Evolutionary conservation across 2,113 vertebrate species (phyloP).

Genomic region (Gallinago media): DNA sequence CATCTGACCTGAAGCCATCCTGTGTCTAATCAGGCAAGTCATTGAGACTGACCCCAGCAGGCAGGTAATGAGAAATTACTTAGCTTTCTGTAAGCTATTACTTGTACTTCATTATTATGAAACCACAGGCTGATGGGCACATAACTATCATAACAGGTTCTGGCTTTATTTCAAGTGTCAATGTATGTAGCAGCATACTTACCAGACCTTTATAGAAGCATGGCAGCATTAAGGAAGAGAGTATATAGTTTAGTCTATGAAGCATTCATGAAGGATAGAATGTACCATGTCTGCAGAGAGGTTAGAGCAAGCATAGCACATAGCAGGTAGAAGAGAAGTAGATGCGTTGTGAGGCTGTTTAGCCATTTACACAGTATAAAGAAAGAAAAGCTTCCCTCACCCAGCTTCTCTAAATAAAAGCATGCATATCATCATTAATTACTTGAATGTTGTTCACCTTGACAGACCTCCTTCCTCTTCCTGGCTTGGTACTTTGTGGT

Average conservation of each 20-base stretch:
- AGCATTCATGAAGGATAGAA: background rate
- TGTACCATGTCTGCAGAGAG: background rate
- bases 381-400: slow-evolving; percentile 29
- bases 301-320: background rate
- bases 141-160: background rate
- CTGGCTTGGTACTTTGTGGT: slow-evolving; percentile 90
- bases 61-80: background rate
- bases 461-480: slow-evolving; percentile 89
- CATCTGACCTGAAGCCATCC: background rate
- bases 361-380: background rate
- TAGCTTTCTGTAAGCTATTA: background rate
- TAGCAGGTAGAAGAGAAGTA: background rate
- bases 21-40: background rate
- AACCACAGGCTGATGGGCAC: background rate
- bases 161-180: background rate
- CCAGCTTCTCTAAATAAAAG: slow-evolving; percentile 47
- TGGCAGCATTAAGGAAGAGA: slow-evolving; percentile 79
- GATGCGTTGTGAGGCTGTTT: background rate
- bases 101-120: background rate
- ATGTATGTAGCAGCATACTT: slow-evolving; percentile 59
- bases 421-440: slow-evolving; percentile 66
- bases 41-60: background rate
- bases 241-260: slow-evolving; percentile 51
- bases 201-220: slow-evolving; percentile 61
- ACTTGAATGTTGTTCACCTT: slow-evolving; percentile 87